Conservation (phyloP, 2,113 vertebrate genomes). For the Corythaeola cristata region DNA sequence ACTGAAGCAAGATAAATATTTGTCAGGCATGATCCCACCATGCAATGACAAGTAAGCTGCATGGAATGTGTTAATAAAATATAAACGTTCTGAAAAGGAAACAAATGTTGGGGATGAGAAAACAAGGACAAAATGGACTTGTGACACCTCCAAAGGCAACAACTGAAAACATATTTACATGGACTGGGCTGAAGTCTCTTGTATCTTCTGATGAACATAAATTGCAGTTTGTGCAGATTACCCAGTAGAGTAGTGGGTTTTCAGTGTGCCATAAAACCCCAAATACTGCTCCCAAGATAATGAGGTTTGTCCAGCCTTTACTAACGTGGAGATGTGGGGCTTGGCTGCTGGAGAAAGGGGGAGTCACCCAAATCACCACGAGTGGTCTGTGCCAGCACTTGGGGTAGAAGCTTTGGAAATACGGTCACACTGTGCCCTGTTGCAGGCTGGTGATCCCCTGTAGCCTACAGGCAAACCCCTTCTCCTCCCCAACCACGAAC, state of each 20-base stretch:
- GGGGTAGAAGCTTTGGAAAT: neutral
- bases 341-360: neutral
- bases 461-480: rapidly evolving
- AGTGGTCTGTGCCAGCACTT: neutral
- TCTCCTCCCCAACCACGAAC: neutral
- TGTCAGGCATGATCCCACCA: neutral
- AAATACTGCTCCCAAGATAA: neutral
- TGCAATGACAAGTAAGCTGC: constrained; percentile 22
- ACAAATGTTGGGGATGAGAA: constrained; percentile 16
- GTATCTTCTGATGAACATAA: neutral
- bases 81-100: constrained; percentile 34
- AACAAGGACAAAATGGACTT: constrained; percentile 38
- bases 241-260: neutral
- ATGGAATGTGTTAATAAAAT: constrained; percentile 62
- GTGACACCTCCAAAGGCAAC: constrained; percentile 17
- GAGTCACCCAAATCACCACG: rapidly evolving
- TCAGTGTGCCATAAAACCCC: neutral
- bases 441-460: neutral
- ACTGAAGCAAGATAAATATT: constrained; percentile 54
- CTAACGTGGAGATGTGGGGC: rapidly evolving
- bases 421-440: neutral
- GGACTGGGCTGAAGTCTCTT: neutral
- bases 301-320: neutral
- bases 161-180: neutral
- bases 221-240: neutral